Percentiles rank a stretch among this genome's conserved stretches.
Conservation (phyloP, 2,113 vertebrate genomes). For the Ptyas mucosa region DNA sequence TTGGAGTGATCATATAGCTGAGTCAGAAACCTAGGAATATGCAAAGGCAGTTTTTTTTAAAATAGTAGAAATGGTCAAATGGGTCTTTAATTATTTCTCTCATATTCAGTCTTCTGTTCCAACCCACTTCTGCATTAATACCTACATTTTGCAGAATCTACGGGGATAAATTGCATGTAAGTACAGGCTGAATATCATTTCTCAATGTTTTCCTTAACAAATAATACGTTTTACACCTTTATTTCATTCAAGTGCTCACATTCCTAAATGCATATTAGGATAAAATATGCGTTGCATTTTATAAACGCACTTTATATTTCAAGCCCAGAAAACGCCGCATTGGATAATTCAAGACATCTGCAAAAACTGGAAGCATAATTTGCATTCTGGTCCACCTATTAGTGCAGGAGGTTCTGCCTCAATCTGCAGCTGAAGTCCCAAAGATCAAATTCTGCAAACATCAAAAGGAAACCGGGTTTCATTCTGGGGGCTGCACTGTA, state of each 20-base stretch:
- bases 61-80: neutral
- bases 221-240: neutral
- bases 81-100: neutral
- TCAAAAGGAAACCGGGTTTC: neutral
- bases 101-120: neutral
- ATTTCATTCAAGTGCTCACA: neutral
- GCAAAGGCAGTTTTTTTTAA: neutral
- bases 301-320: neutral
- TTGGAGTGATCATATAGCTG: neutral
- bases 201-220: neutral
- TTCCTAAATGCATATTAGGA: neutral
- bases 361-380: neutral
- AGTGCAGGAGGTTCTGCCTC: neutral
- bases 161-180: neutral
- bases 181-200: neutral
- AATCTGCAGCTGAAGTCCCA: neutral
- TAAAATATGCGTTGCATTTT: neutral
- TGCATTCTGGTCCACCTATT: neutral
- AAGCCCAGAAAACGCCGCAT: rapidly evolving
- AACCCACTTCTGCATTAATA: neutral
- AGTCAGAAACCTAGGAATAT: neutral
- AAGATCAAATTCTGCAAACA: neutral
- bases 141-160: neutral
- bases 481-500: neutral
- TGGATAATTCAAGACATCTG: neutral